Percentiles rank a stretch among this genome's conserved stretches.
Conservation (phyloP, 1,140 invertebrate species). For the Zeugodacus cucurbitae region DNA sequence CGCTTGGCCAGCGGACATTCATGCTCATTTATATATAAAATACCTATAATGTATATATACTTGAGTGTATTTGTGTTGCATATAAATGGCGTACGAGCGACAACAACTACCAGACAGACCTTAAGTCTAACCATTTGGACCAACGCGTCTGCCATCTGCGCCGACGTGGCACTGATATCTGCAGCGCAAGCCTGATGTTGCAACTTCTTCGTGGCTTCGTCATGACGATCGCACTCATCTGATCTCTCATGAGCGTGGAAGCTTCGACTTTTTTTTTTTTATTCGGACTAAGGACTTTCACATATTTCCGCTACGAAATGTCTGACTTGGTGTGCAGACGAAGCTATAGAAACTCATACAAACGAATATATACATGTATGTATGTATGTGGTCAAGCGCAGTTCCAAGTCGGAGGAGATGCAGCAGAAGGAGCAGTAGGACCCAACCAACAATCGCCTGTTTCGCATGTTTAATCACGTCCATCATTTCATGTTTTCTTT, state of each 20-base stretch:
- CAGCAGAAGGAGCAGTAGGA: background rate
- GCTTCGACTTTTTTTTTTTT: background rate
- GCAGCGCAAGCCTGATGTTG: background rate
- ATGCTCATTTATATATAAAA: background rate
- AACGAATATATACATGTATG: too few relatives aligned
- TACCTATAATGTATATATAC: background rate
- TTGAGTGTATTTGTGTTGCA: background rate
- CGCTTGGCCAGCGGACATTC: background rate
- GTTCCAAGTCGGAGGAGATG: too few relatives aligned
- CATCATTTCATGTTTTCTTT: background rate
- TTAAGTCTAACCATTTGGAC: background rate
- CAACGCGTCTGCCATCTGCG: background rate
- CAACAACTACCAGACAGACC: background rate
- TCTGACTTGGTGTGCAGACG: too few relatives aligned
- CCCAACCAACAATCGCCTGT: too few relatives aligned
- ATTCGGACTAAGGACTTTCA: background rate
- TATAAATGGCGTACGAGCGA: background rate
- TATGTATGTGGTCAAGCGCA: background rate
- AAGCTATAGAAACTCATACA: too few relatives aligned
- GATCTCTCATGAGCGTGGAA: background rate
- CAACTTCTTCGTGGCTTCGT: background rate
- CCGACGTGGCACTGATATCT: background rate
- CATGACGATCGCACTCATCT: background rate
- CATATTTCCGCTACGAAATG: background rate
- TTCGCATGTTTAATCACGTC: constrained; percentile 3